Evolutionary conservation across 1,140 invertebrate species (phyloP).

Genomic region (Aphelinus atriplicis): DNA sequence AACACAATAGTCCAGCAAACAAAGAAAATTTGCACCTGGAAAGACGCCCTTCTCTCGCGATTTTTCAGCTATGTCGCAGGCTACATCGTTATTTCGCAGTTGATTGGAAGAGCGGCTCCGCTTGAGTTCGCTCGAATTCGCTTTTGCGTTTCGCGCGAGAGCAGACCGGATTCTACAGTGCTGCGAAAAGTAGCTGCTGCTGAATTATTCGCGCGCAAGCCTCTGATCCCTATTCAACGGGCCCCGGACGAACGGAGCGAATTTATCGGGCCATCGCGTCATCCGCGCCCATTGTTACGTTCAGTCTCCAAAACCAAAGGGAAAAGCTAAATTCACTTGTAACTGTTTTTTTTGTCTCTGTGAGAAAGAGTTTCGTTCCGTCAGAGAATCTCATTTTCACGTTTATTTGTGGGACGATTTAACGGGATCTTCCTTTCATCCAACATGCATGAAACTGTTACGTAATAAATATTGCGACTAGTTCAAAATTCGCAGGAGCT

Average conservation of each 20-base stretch:
- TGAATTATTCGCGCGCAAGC: slow-evolving; percentile 28
- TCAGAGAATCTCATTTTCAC: too few species aligned
- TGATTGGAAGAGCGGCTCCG: slow-evolving; percentile 13
- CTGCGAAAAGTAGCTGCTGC: slow-evolving; percentile 5
- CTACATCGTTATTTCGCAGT: slow-evolving; percentile 26
- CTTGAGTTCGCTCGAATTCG: slow-evolving; percentile 1
- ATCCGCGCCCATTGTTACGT: slow-evolving; percentile 4
- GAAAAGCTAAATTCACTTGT: too few species aligned
- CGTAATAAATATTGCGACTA: too few species aligned
- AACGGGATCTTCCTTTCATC: too few species aligned
- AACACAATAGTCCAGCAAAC: too few species aligned
- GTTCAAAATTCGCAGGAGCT: too few species aligned
- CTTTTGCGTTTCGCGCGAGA: not conserved
- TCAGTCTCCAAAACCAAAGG: too few species aligned
- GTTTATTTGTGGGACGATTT: too few species aligned
- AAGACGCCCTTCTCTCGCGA: not conserved
- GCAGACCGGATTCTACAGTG: not conserved
- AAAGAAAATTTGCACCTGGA: not conserved
- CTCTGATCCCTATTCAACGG: slow-evolving; percentile 23
- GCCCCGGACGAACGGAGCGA: not conserved
- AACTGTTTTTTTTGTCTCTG: too few species aligned
- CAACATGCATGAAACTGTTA: too few species aligned
- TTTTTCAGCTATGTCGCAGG: not conserved
- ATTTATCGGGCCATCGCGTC: slow-evolving; percentile 31
- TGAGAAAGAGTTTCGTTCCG: too few species aligned